Conservation (phyloP, 2,888 invertebrate species). For the Spialia ferax region DNA sequence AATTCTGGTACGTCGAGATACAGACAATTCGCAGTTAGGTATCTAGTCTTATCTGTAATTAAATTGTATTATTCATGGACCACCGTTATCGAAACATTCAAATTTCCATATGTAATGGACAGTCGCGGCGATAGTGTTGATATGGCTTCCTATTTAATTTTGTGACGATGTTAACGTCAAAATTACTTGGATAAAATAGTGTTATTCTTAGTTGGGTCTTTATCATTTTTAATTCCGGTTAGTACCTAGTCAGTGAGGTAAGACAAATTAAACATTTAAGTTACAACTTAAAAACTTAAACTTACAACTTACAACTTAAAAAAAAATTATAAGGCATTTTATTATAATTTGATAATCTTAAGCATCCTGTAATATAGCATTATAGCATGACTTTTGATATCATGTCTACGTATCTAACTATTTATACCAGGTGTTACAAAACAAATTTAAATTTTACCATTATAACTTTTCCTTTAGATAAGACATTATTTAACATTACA, state of each 20-base stretch:
- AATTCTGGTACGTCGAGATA: slow-evolving; percentile 56
- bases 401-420: no score
- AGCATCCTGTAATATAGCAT: no score
- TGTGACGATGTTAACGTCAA: background rate
- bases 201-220: background rate
- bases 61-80: slow-evolving; percentile 40
- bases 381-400: no score
- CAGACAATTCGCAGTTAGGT: slow-evolving; percentile 45
- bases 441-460: no score
- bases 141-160: slow-evolving; percentile 8
- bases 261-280: no score
- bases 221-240: background rate
- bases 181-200: background rate
- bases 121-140: background rate
- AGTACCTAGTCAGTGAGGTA: background rate
- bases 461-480: background rate
- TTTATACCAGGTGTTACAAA: no score
- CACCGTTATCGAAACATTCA: slow-evolving; percentile 39
- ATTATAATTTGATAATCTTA: no score
- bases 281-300: no score
- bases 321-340: no score
- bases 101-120: slow-evolving; percentile 34
- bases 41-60: slow-evolving; percentile 39
- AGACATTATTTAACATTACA: background rate
- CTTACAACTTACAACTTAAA: no score